These are phyloP conservation scores for Gari tellinella DNA, from an alignment of 2,888 invertebrate species.

Conservation along the genomic window DNA sequence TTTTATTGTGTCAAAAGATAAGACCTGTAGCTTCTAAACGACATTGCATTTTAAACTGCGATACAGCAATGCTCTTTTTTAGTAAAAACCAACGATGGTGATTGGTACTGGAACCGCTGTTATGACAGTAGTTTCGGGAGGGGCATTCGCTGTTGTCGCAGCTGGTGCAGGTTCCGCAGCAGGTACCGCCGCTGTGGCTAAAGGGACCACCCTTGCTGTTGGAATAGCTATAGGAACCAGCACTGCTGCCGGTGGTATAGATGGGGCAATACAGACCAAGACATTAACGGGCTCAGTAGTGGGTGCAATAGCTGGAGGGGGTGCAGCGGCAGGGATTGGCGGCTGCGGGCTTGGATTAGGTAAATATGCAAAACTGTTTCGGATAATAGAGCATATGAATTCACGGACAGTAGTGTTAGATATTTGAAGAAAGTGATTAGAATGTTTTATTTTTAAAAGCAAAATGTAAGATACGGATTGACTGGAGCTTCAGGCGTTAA, in stretches of 20 bases:
- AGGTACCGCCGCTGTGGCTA: conserved; percentile 9
- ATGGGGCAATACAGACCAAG: conserved; percentile 2
- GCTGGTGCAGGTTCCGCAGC: conserved; percentile 8
- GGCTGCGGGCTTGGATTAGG: conserved; percentile 17
- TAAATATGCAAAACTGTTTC: too few relatives aligned
- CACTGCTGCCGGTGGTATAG: conserved; percentile 12
- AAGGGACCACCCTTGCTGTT: conserved; percentile 2
- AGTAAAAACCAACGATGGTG: too few relatives aligned
- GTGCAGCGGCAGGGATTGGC: conserved; percentile 18
- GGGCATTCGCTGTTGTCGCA: conserved; percentile 13
- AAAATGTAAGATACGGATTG: too few relatives aligned
- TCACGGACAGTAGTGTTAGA: too few relatives aligned
- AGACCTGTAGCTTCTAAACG: too few relatives aligned
- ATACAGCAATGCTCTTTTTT: too few relatives aligned
- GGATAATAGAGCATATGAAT: too few relatives aligned
- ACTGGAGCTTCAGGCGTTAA: too few relatives aligned
- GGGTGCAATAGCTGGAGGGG: conserved; percentile 18
- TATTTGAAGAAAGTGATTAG: too few relatives aligned
- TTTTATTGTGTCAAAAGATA: too few relatives aligned
- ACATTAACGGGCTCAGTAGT: conserved; percentile 11
- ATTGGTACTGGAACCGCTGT: conserved; percentile 11
- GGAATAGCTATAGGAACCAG: conserved; percentile 8
- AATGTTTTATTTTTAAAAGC: too few relatives aligned
- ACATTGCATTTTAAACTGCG: too few relatives aligned
- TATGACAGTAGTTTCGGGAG: conserved; percentile 15